Evolutionary conservation across 2,113 vertebrate species (phyloP), one percentile per base, ranked within the genome.

Genomic region (Cettia cetti): DNA sequence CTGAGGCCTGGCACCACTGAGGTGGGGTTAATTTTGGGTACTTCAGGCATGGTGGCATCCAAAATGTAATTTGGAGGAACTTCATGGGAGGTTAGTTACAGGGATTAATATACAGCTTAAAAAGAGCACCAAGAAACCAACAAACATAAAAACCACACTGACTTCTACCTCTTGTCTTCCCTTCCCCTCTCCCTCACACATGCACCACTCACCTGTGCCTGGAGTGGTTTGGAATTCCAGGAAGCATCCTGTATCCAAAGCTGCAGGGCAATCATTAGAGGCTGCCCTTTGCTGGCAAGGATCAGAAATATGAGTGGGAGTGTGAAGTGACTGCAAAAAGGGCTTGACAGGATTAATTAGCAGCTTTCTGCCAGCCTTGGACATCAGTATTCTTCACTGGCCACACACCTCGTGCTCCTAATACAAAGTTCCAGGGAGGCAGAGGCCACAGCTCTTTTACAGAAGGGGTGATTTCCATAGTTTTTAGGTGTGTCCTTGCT

Each of bases 121-220:
- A 87, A 75, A 64, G 47, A 30, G 6, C 19, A 50, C 18, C 20
- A 42, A 57, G 19, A 78, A 74, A 18, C 11, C 70, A 53, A 15
- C 12, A 42, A 52, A 64, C 4, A 7, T 27, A 13, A 56, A 76
- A 74, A 2, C 14, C 7, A 2, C 3, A 2, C 26, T 2, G 6
- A 21, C 15, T 39, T 81, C 20, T n/a, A 31, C 10, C 17, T 86
- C 26, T n/a, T 76, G 8, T 71, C 42, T 90, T 80, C 9, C 2
- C 39, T 77, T 82, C 15, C n/a, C 53, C 17, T 56, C 7, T 81
- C 40, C 31, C n/a, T 74, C 37, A 19, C 0, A 0, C 4, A 11
- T 12, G 23, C 12, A 12, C 18, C 13, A 14, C 3, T 4, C 19
- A 33, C 7, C 1, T 21, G 1, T 5, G 1, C 20, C 12, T 33